phyloP scores from a whole-genome alignment of 64 coral and sea anemone genomes.

The Astreopora myriophthalma region DNA sequence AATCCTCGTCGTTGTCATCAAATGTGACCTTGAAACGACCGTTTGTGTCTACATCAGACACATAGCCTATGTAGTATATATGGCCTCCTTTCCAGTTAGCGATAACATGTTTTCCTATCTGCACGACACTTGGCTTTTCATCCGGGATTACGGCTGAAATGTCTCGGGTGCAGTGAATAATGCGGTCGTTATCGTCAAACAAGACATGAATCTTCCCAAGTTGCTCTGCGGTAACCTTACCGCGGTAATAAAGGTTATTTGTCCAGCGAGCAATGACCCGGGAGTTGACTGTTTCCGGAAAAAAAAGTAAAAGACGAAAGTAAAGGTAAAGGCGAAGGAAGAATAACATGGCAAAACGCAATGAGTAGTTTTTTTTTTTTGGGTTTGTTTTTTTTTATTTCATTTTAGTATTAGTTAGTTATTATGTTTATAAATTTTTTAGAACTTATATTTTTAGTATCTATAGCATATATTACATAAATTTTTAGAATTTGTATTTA shows the following conservation, averaged over 20 bases:
- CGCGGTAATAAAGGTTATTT: slow-evolving; percentile 37
- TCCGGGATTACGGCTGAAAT: background rate
- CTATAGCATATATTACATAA: too few relatives aligned
- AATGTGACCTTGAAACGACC: slow-evolving; percentile 52
- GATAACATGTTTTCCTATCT: slow-evolving; percentile 54
- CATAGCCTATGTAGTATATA: slow-evolving; percentile 63
- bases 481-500: too few relatives aligned
- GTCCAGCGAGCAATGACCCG: slow-evolving; percentile 18
- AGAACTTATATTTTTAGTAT: too few relatives aligned
- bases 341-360: too few relatives aligned
- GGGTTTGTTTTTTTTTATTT: too few relatives aligned
- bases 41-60: slow-evolving; percentile 44
- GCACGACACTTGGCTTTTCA: background rate
- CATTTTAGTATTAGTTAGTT: too few relatives aligned
- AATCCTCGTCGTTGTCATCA: slow-evolving; percentile 77
- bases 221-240: background rate
- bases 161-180: slow-evolving; percentile 15
- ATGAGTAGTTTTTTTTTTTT: too few relatives aligned
- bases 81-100: slow-evolving; percentile 15
- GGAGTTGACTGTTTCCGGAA: too few relatives aligned
- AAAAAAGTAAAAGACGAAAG: too few relatives aligned
- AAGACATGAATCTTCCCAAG: slow-evolving; percentile 25
- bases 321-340: too few relatives aligned
- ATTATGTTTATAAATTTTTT: too few relatives aligned
- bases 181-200: slow-evolving; percentile 31